Evolutionary conservation across 2,797 vertebrate genomes (phyloP).

Genomic region (Lates japonicus): DNA sequence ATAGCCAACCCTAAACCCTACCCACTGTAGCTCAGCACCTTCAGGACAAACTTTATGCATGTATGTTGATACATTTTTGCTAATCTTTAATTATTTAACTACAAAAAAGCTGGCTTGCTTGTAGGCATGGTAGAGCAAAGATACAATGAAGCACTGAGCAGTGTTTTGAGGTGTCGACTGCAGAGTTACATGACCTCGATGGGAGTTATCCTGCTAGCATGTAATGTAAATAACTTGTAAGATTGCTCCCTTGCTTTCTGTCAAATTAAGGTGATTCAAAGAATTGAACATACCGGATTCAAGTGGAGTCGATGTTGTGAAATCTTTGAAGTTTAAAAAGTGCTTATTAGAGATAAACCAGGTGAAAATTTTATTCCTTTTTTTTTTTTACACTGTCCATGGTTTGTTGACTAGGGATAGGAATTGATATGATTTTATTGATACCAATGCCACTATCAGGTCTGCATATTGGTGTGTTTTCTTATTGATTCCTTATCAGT

Average conservation of each 20-base stretch:
- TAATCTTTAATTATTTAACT: not conserved
- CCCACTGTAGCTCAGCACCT: conserved; percentile 6
- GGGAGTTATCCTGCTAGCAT: not conserved
- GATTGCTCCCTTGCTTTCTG: not conserved
- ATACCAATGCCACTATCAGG: too few relatives aligned
- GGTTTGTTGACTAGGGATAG: too few relatives aligned
- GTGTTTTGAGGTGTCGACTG: conserved; percentile 1
- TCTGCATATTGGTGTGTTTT: too few relatives aligned
- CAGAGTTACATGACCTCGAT: not conserved
- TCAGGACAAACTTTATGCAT: conserved; percentile 5
- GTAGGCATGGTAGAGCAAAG: not conserved
- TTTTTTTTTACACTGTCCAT: not conserved
- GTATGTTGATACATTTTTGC: not conserved
- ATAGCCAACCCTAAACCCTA: not conserved
- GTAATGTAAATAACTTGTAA: not conserved
- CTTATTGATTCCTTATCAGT: too few relatives aligned
- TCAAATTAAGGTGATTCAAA: conserved; percentile 1
- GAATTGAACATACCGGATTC: not conserved
- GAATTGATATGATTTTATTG: too few relatives aligned
- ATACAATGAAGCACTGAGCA: not conserved
- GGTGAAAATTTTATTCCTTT: not conserved
- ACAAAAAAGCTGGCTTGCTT: not conserved
- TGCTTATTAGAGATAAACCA: not conserved
- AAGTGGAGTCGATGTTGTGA: not conserved
- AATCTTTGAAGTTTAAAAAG: not conserved